phyloP scores from a whole-genome alignment of 2,888 invertebrate genomes.

The Chaitophorus viminalis region DNA sequence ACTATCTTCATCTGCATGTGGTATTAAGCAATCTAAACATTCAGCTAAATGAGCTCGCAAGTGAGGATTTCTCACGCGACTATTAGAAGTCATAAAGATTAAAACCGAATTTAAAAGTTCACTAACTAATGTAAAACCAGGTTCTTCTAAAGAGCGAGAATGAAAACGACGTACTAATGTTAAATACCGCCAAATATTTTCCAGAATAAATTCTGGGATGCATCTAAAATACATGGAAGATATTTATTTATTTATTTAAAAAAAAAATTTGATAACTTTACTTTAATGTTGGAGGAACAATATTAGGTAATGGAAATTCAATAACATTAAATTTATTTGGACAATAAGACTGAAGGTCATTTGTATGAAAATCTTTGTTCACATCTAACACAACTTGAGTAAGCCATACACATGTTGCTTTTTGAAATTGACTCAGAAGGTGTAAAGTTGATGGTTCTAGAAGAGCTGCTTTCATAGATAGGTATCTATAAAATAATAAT shows the following conservation, averaged over 20 bases:
- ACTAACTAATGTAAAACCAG: conserved; percentile 73
- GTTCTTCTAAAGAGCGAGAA: conserved; percentile 74
- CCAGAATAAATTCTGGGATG: conserved; percentile 89
- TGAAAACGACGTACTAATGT: conserved; percentile 78
- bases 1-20: conserved; percentile 74
- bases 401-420: conserved; percentile 86
- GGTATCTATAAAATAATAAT: conserved; percentile 69
- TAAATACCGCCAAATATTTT: conserved; percentile 85
- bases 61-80: conserved; percentile 89
- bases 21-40: conserved; percentile 86
- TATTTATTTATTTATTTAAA: neutral
- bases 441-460: conserved; percentile 79
- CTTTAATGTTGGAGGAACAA: conserved; percentile 63
- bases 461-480: conserved; percentile 80
- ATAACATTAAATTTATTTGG: conserved; percentile 72
- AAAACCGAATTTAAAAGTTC: conserved; percentile 83
- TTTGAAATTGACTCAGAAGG: conserved; percentile 79
- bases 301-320: conserved; percentile 72
- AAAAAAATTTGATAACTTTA: conserved; percentile 24
- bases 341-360: conserved; percentile 70
- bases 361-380: conserved; percentile 65
- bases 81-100: conserved; percentile 86
- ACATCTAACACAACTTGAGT: conserved; percentile 79
- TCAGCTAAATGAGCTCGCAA: conserved; percentile 90
- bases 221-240: conserved; percentile 71